Base-by-base conservation (phyloP, 2,888 invertebrate species). In the Danaus chrysippus region DNA sequence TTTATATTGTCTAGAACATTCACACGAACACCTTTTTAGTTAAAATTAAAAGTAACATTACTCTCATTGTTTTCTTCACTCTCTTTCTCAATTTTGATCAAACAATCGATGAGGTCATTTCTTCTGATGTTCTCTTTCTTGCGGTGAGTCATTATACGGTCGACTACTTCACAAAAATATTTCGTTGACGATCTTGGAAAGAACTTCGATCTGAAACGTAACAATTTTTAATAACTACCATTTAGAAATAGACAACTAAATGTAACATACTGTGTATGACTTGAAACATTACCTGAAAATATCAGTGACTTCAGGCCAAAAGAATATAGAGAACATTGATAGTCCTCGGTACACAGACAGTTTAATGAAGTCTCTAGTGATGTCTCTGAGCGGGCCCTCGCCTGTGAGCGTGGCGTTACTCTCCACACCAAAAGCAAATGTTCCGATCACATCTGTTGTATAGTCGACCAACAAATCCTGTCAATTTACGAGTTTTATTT, bases 101-200 rank as follows among this genome's bases (percentile, higher is more conserved):
- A 62, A 0, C 78, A 73, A 19, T 86, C 86, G 0, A 87, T 66
- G 0, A 87, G 68, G 58, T 86, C 86, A 17, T 78, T 70, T 70
- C 1, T 69, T 63, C 10, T 64, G 65, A 6, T 64, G 62, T 8
- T 74, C 69, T 42, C 74, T 76, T 0, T 78, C 79, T 63, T 56
- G 5, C 83, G 70, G 56, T 82, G 76, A 1, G 69, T 63, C 1
- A 81, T 73, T 3, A 83, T 72, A 3, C 59, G 19, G 1, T 70
- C 66, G 56, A 78, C 81, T 1, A 84, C 55, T 11, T 70, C 70
- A 10, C 63, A 74, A 43, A 86, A 78, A 65, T 76, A 82, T 0
- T 65, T 65, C 0, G 70, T 74, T 0, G 79, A 68, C 0, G 73
- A 46, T 34, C 76, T 79, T 0, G 86, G 84, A 65, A 84, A 85